These are phyloP conservation scores for Zophobas morio DNA, from an alignment of 1,140 invertebrate species.

Conservation along the genomic window DNA sequence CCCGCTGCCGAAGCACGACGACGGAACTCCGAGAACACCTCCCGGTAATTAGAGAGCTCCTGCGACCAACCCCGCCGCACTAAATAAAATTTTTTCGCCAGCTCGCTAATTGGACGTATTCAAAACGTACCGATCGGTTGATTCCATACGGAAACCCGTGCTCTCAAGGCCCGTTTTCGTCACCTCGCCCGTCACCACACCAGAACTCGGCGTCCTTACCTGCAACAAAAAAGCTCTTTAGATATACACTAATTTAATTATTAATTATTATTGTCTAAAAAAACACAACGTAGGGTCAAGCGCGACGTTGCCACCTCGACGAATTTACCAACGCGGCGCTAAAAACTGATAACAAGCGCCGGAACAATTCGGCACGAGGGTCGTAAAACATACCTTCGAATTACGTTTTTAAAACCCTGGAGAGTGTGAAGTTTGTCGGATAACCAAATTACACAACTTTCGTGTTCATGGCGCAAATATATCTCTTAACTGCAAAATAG, in stretches of 20 bases:
- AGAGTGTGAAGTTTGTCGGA: slow-evolving; percentile 13
- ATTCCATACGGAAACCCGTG: slow-evolving; percentile 27
- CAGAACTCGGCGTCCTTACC: slow-evolving; percentile 33
- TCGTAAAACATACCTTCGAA: slow-evolving; percentile 30
- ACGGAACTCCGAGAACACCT: slow-evolving; percentile 26
- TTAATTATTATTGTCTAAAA: too few species aligned
- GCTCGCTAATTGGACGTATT: neutral
- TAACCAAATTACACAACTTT: slow-evolving; percentile 32
- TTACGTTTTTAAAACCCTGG: slow-evolving; percentile 32
- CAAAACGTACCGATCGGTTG: too few species aligned
- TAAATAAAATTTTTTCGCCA: slow-evolving; percentile 23
- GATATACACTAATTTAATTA: neutral
- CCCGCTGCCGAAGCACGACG: slow-evolving; percentile 21
- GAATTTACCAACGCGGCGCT: too few species aligned
- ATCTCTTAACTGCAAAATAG: slow-evolving; percentile 17
- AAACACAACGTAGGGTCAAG: too few species aligned
- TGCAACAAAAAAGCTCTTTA: slow-evolving; percentile 38
- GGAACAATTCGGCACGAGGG: slow-evolving; percentile 3
- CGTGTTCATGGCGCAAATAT: slow-evolving; percentile 23
- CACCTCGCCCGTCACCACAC: slow-evolving; percentile 37
- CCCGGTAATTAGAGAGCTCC: slow-evolving; percentile 19
- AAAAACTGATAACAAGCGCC: too few species aligned
- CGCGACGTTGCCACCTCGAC: too few species aligned
- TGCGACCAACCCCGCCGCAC: neutral
- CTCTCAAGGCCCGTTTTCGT: slow-evolving; percentile 32